Base-by-base conservation (phyloP, 2,888 invertebrate genomes). In the Habrosyne pyritoides region DNA sequence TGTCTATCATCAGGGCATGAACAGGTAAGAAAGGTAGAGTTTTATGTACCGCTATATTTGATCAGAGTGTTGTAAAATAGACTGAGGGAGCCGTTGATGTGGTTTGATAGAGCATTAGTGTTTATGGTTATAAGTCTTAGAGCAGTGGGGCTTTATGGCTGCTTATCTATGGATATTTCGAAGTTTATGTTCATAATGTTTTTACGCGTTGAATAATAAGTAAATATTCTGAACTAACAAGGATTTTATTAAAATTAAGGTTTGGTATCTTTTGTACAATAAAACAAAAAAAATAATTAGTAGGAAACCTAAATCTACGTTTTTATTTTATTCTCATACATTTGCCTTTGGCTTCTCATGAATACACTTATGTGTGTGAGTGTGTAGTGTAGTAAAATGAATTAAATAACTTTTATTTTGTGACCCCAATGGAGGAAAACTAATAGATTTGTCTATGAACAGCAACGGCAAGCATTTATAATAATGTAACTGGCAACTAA, bases 1-100 rank as follows among this genome's bases (percentile, higher is more conserved):
- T 18, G 18, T 55, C 59, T 56, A 56, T 61, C 65, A 64, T 64
- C 61, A 56, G 63, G 68, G 64, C 64, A 64, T 67, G 68, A 42
- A 42, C 8, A 42, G 14, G 42, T 42, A 2, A 42, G 2, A 5
- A 7, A n/a, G 33, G 12, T 0, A 30, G 14, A 36, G 5, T 36
- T 36, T 36, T 36, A 36, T 36, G 14, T 5, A 12, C 28, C 10
- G 28, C 12, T 5, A 12, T 33, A 12, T 33, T 33, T 33, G n/a
- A n/a, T 33, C 12, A 33, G 5, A 33, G 33, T 33, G n/a, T 33
- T 33, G 4, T 33, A n/a, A n/a, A n/a, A 33, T 33, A 33, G 3
- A n/a, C 33, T 7, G 12, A 33, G n/a, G n/a, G 5, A 30, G 2
- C 0, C 12, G 3, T 30, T 33, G 33, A n/a, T 33, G 33, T n/a